These are phyloP conservation scores for Scaptomyza graminum DNA, from an alignment of 1,140 invertebrate genomes.

Conservation along the genomic window DNA sequence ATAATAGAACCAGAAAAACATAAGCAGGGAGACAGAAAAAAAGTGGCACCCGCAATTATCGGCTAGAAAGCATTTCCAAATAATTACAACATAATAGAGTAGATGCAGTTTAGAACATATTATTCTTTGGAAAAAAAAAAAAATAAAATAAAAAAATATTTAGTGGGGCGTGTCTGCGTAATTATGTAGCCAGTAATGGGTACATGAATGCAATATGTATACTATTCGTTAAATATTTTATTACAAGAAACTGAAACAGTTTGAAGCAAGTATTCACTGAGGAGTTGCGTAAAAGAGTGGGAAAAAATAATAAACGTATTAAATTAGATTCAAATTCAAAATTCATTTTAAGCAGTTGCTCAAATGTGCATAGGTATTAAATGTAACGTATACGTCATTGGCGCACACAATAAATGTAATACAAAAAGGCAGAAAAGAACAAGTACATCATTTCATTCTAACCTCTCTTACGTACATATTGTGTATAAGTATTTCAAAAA, in stretches of 20 bases:
- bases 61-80: conserved; percentile 81
- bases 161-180: conserved; percentile 65
- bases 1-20: not conserved
- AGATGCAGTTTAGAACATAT: conserved; percentile 60
- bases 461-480: not conserved
- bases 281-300: too few relatives aligned
- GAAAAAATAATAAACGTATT: too few relatives aligned
- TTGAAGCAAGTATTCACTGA: not conserved
- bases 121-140: conserved; percentile 18
- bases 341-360: too few relatives aligned
- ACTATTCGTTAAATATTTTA: not conserved
- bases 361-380: not conserved
- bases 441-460: not conserved
- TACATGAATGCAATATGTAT: conserved; percentile 50
- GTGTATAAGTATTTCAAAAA: too few relatives aligned
- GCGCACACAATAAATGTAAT: conserved; percentile 7
- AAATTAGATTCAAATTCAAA: too few relatives aligned
- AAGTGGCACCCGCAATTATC: conserved; percentile 76
- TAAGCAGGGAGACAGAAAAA: conserved; percentile 1
- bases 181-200: conserved; percentile 53
- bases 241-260: conserved; percentile 12
- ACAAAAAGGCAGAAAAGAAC: not conserved
- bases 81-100: conserved; percentile 66
- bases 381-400: conserved; percentile 65
- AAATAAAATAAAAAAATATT: conserved; percentile 7